phyloP scores from a whole-genome alignment of 2,888 invertebrate genomes.

The Aquatica leii region DNA sequence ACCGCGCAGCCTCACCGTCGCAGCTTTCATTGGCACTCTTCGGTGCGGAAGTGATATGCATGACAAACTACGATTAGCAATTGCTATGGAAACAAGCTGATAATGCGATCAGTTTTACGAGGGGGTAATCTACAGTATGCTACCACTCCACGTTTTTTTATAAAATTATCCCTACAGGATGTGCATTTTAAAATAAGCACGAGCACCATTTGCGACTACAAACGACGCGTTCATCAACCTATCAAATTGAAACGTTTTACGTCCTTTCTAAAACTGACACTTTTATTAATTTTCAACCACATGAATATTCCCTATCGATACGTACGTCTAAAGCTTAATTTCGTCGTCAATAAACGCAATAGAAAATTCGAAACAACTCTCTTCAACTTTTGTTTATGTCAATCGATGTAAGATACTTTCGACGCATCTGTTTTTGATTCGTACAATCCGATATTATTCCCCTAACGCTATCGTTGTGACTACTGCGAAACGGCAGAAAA shows the following conservation, averaged over 20 bases:
- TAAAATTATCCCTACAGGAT: conserved; percentile 53
- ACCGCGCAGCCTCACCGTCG: conserved; percentile 48
- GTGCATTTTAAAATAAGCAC: conserved; percentile 56
- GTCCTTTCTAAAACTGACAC: conserved; percentile 77
- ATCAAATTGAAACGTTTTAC: conserved; percentile 63
- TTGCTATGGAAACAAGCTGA: conserved; percentile 68
- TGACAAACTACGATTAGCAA: conserved; percentile 66
- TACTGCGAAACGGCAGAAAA: conserved; percentile 55
- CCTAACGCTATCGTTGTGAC: conserved; percentile 21
- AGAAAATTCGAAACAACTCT: not conserved
- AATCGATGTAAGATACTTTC: conserved; percentile 35
- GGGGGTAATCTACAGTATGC: conserved; percentile 36
- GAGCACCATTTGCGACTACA: conserved; percentile 62
- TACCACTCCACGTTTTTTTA: conserved; percentile 64
- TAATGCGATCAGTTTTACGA: conserved; percentile 63
- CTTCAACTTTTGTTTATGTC: conserved; percentile 27
- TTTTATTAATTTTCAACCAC: conserved; percentile 80
- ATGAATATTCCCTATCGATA: conserved; percentile 50
- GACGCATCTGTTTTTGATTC: conserved; percentile 37
- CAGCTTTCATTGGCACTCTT: conserved; percentile 56
- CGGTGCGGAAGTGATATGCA: conserved; percentile 58
- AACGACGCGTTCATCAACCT: conserved; percentile 52
- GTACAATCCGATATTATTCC: conserved; percentile 31
- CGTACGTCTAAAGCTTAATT: too few species aligned
- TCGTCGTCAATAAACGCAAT: conserved; percentile 22